These are phyloP conservation scores for Nineta flava DNA, from an alignment of 2,888 invertebrate species.

Conservation along the genomic window DNA sequence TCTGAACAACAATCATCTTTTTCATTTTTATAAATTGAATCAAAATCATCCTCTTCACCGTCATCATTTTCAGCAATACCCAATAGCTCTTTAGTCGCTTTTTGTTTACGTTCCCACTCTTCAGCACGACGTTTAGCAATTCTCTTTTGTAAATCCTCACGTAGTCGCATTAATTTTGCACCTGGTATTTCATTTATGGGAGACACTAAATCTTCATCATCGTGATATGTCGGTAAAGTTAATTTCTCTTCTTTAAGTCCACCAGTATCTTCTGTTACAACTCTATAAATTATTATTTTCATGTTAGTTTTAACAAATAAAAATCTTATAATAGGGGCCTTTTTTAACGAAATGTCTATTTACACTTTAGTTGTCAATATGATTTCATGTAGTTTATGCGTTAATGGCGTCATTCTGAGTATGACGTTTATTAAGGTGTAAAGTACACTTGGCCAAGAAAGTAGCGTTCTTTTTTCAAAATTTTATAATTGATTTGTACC, in stretches of 20 bases:
- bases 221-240: constrained; percentile 21
- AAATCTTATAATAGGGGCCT: not conserved
- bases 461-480: no score
- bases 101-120: constrained; percentile 49
- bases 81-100: constrained; percentile 25
- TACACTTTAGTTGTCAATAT: no score
- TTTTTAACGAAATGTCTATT: no score
- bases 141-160: constrained; percentile 49
- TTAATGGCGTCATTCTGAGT: no score
- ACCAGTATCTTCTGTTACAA: constrained; percentile 27
- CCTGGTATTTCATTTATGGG: constrained; percentile 43
- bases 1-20: constrained; percentile 12
- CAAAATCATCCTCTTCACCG: constrained; percentile 13
- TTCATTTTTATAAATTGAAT: constrained; percentile 8
- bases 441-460: no score
- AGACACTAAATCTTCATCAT: constrained; percentile 15
- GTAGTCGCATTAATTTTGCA: constrained; percentile 49
- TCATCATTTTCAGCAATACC: constrained; percentile 24
- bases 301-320: no score
- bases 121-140: constrained; percentile 54
- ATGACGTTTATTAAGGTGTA: no score
- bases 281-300: constrained; percentile 14
- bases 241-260: constrained; percentile 28
- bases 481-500: no score
- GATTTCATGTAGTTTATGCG: no score